These are phyloP conservation scores for Syrista parreyssii DNA, from an alignment of 2,888 invertebrate genomes.

Conservation along the genomic window DNA sequence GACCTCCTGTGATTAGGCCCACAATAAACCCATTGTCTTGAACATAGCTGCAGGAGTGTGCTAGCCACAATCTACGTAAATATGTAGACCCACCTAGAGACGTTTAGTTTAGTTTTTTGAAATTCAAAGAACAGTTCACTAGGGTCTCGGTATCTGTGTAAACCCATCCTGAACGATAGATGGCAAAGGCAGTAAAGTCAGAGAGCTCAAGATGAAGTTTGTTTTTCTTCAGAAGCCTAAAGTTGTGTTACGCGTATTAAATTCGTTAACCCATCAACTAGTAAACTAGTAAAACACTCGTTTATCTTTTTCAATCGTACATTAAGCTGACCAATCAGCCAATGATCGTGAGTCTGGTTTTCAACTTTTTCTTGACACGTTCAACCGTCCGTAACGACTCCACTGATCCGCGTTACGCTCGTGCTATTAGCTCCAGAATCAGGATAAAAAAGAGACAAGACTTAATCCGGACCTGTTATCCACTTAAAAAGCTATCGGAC, in stretches of 20 bases:
- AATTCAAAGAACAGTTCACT: background rate
- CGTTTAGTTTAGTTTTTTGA: background rate
- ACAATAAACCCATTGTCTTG: conserved; percentile 34
- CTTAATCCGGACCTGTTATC: conserved; percentile 2
- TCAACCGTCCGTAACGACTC: background rate
- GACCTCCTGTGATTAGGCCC: conserved; percentile 37
- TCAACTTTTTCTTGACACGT: background rate
- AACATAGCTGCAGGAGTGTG: background rate
- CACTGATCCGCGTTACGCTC: background rate
- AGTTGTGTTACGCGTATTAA: background rate
- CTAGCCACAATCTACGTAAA: background rate
- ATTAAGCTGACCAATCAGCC: background rate
- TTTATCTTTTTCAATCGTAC: background rate
- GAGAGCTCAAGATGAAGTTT: background rate
- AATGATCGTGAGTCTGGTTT: background rate
- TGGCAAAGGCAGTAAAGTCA: background rate
- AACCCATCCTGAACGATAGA: background rate
- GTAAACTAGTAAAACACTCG: background rate
- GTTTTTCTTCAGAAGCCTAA: background rate
- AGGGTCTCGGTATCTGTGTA: background rate
- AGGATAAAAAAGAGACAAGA: background rate
- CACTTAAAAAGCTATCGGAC: conserved; percentile 2
- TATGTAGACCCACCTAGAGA: background rate
- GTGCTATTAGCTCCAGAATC: background rate
- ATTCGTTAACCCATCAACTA: background rate